Percentiles rank a stretch among this genome's conserved stretches.
These are phyloP conservation scores for Sepioteuthis lessoniana DNA, from an alignment of 2,888 invertebrate species.

Conservation along the genomic window DNA sequence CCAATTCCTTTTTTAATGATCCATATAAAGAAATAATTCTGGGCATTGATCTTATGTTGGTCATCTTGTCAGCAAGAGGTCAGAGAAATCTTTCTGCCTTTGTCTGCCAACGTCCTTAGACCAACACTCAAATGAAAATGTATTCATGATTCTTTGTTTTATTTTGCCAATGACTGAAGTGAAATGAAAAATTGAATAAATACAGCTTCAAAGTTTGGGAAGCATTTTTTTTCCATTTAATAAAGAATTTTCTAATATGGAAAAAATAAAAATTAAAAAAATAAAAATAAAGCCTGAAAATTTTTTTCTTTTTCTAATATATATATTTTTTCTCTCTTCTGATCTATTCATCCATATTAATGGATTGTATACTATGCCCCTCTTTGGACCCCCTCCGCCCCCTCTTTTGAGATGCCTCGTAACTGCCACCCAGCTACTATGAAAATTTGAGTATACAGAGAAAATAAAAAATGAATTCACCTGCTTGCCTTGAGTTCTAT, in stretches of 20 bases:
- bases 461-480: neutral
- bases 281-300: neutral
- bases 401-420: constrained; percentile 10
- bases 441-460: neutral
- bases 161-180: constrained; percentile 33
- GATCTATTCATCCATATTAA: neutral
- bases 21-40: constrained; percentile 24
- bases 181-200: constrained; percentile 15
- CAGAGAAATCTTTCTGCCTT: neutral
- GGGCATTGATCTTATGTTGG: neutral
- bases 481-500: neutral
- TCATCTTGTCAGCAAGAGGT: neutral
- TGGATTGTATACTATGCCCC: neutral
- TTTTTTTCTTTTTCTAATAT: too few relatives aligned
- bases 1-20: neutral
- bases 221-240: neutral
- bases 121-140: neutral
- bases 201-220: neutral
- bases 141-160: constrained; percentile 14
- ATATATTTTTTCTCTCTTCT: neutral
- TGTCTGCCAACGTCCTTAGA: neutral
- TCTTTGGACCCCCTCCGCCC: neutral
- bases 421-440: constrained; percentile 23
- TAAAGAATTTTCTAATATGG: neutral
- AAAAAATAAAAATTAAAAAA: neutral